Evolutionary conservation across 1,140 invertebrate species (phyloP).

Genomic region (Tetramorium simillimum): DNA sequence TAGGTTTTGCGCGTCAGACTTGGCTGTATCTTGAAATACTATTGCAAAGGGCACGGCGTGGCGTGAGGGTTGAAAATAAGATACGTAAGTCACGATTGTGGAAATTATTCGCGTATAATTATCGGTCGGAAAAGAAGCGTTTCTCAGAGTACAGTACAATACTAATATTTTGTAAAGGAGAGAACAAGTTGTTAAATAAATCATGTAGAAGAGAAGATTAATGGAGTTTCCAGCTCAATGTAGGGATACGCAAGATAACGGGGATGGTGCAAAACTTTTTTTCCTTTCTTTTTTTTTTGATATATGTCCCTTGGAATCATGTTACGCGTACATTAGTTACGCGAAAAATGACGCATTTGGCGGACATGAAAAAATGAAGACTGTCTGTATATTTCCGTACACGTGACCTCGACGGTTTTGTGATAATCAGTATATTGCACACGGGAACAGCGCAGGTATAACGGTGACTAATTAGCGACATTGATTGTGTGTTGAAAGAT

Average conservation of each 20-base stretch:
- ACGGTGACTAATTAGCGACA: constrained; percentile 51
- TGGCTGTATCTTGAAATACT: neutral
- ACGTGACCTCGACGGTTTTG: neutral
- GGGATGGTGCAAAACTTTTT: constrained; percentile 17
- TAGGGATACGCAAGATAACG: constrained; percentile 31
- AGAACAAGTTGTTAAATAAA: constrained; percentile 34
- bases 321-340: constrained; percentile 38
- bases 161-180: constrained; percentile 8
- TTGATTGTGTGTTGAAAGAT: constrained; percentile 31
- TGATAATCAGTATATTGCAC: constrained; percentile 11
- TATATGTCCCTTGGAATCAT: constrained; percentile 13
- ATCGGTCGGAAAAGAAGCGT: neutral
- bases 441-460: neutral
- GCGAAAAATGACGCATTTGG: constrained; percentile 19
- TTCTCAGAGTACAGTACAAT: neutral
- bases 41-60: neutral
- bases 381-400: neutral
- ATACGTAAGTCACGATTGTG: neutral
- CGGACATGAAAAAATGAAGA: neutral
- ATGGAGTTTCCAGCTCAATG: constrained; percentile 1
- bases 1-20: neutral
- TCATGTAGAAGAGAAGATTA: constrained; percentile 40
- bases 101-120: neutral
- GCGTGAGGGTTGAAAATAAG: neutral
- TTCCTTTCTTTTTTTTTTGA: neutral